Conservation (phyloP, 2,113 vertebrate genomes). For the Urocolius indicus region DNA sequence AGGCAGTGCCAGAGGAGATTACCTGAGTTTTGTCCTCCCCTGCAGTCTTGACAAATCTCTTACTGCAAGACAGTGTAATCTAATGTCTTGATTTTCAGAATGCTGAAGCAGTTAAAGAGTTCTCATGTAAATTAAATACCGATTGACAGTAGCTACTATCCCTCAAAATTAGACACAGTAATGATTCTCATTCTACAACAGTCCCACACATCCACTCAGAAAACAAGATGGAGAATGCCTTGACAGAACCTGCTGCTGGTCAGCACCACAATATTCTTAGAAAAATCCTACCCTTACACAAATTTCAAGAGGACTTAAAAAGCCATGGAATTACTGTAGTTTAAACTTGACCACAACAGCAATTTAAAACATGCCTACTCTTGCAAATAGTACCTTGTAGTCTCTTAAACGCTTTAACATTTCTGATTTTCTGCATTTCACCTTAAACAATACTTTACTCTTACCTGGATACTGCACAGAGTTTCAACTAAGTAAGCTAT, state of each 20-base stretch:
- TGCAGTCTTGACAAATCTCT: background rate
- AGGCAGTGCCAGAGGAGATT: background rate
- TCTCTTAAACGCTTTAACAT: background rate
- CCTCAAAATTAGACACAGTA: background rate
- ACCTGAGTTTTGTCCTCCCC: background rate
- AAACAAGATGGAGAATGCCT: background rate
- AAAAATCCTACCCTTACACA: background rate
- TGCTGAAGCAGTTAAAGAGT: background rate
- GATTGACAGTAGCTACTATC: background rate
- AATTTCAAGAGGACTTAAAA: background rate
- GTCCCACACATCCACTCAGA: background rate
- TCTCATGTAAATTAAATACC: background rate
- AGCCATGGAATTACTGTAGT: background rate
- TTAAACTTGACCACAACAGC: background rate
- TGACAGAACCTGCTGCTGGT: background rate
- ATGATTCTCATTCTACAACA: background rate
- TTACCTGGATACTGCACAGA: background rate
- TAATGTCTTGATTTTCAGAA: background rate
- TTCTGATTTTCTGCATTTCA: background rate
- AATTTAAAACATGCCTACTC: background rate
- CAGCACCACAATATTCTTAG: background rate
- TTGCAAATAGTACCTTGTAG: background rate
- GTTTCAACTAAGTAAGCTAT: background rate
- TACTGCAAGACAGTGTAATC: background rate
- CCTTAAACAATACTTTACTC: background rate